Conservation (phyloP, 2,797 vertebrate species). For the Hypotaenidia okinawae region DNA sequence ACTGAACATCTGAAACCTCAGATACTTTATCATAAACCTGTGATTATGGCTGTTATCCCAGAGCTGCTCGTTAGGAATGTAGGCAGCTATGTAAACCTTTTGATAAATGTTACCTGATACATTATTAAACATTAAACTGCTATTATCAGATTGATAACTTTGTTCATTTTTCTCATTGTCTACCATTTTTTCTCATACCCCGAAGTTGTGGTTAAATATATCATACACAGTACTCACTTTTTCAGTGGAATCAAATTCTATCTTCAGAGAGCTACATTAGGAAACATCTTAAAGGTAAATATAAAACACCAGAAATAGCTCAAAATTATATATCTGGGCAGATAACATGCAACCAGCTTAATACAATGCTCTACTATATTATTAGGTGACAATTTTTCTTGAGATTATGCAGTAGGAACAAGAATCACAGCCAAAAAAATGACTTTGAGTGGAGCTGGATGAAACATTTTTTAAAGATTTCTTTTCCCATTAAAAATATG, state of each 20-base stretch:
- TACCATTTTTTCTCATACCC: not conserved
- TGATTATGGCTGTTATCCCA: not conserved
- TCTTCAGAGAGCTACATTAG: not conserved
- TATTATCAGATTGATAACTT: not conserved
- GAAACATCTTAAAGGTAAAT: constrained; percentile 5
- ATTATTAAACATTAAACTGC: not conserved
- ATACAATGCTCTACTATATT: not conserved
- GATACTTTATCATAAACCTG: not conserved
- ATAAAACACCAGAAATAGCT: not conserved
- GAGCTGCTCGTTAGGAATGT: not conserved
- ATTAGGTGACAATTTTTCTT: not conserved
- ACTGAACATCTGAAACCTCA: not conserved
- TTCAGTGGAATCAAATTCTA: not conserved
- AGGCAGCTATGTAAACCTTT: not conserved
- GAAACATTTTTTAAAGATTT: not conserved
- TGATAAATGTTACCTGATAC: not conserved
- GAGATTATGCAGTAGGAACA: not conserved
- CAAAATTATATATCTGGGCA: not conserved
- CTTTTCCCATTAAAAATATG: not conserved
- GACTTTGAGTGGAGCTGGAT: not conserved
- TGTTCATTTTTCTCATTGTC: not conserved
- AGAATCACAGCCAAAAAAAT: not conserved
- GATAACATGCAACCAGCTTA: not conserved
- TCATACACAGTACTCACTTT: not conserved
- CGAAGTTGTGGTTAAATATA: not conserved